Evolutionary conservation across 2,888 invertebrate genomes (phyloP), one percentile per base, ranked within the genome.

Genomic region (Polyommatus icarus): DNA sequence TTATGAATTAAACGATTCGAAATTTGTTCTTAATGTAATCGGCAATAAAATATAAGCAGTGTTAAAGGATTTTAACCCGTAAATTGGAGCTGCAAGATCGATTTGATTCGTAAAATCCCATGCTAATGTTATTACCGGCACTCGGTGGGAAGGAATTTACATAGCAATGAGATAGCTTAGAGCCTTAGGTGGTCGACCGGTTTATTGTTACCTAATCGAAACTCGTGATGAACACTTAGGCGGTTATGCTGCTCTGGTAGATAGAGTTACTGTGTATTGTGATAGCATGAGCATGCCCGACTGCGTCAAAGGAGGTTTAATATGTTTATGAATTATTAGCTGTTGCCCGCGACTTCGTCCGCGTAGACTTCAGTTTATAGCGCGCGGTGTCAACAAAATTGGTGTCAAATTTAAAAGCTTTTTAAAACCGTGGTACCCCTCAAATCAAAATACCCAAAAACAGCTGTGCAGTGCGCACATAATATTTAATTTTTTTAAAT

Each of bases 91-190:
- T 46, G 46, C 12, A 73, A 24, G 40, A 73, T 73, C 67, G 46
- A 77, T 54, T 50, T 77, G 71, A 77, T 77, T 77, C 71, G 77
- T 32, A 71, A 71, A 77, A 77, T 71, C 77, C 77, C 71, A 71
- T 32, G 77, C 71, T 36, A 77, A 77, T 54, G 71, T 15, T 77
- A 71, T 77, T 71, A 67, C 77, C 54, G 71, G 46, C 59, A 46
- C 29, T 77, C 76, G 67, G 50, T 77, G 67, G 81, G 78, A 79
- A 80, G 78, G 78, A 79, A 83, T 83, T 81, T 81, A 78, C 82
- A 83, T 83, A 81, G 79, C 80, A 82, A 82, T 81, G 82, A 82
- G 79, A 78, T 78, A 78, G 77, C 80, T 78, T 79, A 24, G 24
- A 24, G 24, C 24, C 24, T 24, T 24, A 77, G 77, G 79, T 77